Percentiles rank a stretch among this genome's conserved stretches.
Conservation (phyloP, 2,888 invertebrate genomes). For the Acanthosepion esculentum region DNA sequence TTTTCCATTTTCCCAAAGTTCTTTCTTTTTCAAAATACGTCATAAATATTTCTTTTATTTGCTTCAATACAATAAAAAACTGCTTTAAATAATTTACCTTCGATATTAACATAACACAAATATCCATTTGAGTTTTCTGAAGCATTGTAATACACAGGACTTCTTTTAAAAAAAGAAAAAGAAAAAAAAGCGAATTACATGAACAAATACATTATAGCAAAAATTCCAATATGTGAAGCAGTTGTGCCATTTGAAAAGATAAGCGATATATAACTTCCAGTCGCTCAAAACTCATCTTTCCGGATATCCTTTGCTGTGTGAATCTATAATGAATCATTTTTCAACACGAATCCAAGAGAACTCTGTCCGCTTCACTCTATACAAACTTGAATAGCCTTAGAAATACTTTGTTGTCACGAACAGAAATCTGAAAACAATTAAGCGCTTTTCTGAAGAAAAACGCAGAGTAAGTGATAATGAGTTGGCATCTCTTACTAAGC, state of each 20-base stretch:
- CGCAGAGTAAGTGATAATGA: too few species aligned
- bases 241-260: too few species aligned
- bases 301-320: too few species aligned
- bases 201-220: neutral
- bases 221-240: neutral
- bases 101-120: neutral
- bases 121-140: neutral
- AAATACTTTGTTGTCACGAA: too few species aligned
- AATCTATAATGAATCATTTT: too few species aligned
- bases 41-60: neutral
- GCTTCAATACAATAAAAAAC: neutral
- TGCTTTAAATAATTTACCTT: neutral
- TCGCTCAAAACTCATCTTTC: too few species aligned
- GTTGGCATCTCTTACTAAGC: too few species aligned
- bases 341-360: neutral
- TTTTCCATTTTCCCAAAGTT: neutral
- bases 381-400: neutral
- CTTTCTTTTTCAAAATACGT: neutral
- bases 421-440: too few species aligned
- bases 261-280: too few species aligned
- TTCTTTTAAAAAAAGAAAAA: neutral
- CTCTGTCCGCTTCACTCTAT: neutral
- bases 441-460: too few species aligned
- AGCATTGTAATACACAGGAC: neutral
- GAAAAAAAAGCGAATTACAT: neutral